A percentile compares a stretch with the other conserved stretches of the same genome.
phyloP scores from a whole-genome alignment of 2,888 invertebrate genomes.

The Chalcis sispes region DNA sequence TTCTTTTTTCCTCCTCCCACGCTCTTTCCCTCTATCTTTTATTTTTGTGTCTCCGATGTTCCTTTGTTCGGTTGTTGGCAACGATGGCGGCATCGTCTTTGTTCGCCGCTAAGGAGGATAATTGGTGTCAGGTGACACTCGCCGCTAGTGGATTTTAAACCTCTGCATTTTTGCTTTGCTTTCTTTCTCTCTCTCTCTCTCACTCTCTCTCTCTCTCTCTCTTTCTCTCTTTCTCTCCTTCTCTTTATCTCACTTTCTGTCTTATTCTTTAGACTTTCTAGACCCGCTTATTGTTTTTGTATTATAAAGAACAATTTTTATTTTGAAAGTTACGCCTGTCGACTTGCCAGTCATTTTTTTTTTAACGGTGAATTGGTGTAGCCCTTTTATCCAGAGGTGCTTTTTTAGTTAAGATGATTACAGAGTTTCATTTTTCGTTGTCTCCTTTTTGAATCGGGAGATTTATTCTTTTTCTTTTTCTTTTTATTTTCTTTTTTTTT shows the following conservation, averaged over 20 bases:
- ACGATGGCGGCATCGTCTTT: conserved; percentile 18
- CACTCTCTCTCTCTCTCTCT: not conserved
- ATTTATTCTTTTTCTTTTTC: not conserved
- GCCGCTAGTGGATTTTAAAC: conserved; percentile 37
- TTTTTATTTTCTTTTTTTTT: conserved; percentile 3
- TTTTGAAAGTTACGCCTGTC: conserved; percentile 18
- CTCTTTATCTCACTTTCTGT: too few species aligned
- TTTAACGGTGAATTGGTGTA: not conserved
- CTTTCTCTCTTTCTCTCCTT: not conserved
- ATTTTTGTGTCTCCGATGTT: conserved; percentile 4
- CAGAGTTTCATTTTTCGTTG: conserved; percentile 15
- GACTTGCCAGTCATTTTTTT: conserved; percentile 12
- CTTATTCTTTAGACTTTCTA: conserved; percentile 18
- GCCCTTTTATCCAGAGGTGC: not conserved
- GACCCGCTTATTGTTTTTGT: conserved; percentile 34
- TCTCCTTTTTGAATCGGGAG: too few species aligned
- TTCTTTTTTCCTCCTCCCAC: not conserved
- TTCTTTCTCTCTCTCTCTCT: not conserved
- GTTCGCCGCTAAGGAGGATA: conserved; percentile 46
- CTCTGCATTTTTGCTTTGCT: not conserved
- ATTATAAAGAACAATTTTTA: conserved; percentile 13
- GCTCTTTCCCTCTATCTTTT: not conserved
- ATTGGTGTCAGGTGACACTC: conserved; percentile 56
- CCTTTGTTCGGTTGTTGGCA: conserved; percentile 23
- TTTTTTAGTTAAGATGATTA: conserved; percentile 37